Base-by-base conservation (phyloP, 2,888 invertebrate species). In the Nezara viridula region DNA sequence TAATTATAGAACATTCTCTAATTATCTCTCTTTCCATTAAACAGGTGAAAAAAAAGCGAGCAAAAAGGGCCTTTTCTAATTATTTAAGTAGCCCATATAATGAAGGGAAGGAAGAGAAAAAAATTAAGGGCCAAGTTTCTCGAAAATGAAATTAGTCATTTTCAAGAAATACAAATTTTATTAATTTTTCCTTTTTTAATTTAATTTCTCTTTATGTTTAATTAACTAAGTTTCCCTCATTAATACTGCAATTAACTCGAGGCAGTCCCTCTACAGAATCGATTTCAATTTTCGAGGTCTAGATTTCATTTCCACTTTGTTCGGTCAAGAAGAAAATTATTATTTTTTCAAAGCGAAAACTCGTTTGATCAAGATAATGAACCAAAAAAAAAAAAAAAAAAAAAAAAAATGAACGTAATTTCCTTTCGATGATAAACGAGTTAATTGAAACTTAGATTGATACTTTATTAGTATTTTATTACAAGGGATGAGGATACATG, bases 151-250 rank as follows among this genome's bases (percentile, higher is more conserved):
- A 37, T 73, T 73, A 73, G 66, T 73, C 66, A 73, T 73, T 73
- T 73, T 73, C 37, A 73, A 14, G 21, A 73, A 73, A 73, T 37
- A 73, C 66, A 73, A 73, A 73, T 73, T 73, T 73, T 73, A 60
- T 60, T 60, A 60, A n/a, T 60, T 73, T 73, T 73, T 16, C 27
- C n/a, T 60, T 60, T 60, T 27, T 27, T 73, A 19, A 73, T 32
- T 73, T 73, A 1, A 37, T 73, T 73, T 73, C 32, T 60, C 66
- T 73, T 73, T 37, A 21, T 73, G 66, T 73, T 73, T 73, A 73
- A 73, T 32, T 32, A 60, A 60, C 60, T 60, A 73, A 27, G 19
- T 66, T 21, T 27, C 7, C 2, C 19, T 73, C 66, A 73, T 73
- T 73, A 73, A 73, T 73, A 73, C 37, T 21, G 32, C 66, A 73